Conservation (phyloP, 2,113 vertebrate genomes). For the Megalops atlanticus region DNA sequence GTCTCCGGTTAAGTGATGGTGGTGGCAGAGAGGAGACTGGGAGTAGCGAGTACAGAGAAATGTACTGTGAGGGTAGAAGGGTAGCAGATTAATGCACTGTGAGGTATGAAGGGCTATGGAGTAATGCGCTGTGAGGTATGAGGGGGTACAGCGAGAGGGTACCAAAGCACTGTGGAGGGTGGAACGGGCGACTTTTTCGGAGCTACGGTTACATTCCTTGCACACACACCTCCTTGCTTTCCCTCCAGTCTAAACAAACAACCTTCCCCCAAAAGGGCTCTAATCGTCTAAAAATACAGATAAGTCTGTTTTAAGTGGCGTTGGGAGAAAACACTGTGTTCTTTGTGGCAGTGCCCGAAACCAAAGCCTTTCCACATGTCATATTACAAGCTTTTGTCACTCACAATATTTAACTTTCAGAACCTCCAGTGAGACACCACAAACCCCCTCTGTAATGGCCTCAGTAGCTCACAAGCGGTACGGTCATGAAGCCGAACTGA, state of each 20-base stretch:
- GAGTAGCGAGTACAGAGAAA: too few species aligned
- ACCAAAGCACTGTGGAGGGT: too few species aligned
- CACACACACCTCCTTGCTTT: neutral
- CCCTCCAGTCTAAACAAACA: constrained; percentile 9
- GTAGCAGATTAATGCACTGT: too few species aligned
- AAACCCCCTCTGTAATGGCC: neutral
- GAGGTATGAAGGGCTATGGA: too few species aligned
- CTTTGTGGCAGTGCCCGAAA: neutral
- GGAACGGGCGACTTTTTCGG: too few species aligned
- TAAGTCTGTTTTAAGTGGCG: neutral
- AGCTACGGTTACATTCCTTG: neutral
- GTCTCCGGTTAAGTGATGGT: too few species aligned
- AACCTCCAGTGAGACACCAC: neutral
- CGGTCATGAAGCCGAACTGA: neutral
- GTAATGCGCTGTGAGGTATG: neutral
- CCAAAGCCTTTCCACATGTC: constrained; percentile 14
- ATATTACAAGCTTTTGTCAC: constrained; percentile 1
- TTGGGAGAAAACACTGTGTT: neutral
- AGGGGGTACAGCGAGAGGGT: neutral
- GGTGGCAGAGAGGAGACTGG: too few species aligned
- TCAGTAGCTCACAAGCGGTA: neutral
- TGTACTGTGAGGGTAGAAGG: neutral
- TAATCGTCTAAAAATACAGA: constrained; percentile 18
- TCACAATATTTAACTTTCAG: neutral
- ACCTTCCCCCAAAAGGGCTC: neutral